A percentile compares a stretch with the other conserved stretches of the same genome.
Evolutionary conservation across 2,113 vertebrate genomes (phyloP).

Genomic region (Lipotes vexillifer): DNA sequence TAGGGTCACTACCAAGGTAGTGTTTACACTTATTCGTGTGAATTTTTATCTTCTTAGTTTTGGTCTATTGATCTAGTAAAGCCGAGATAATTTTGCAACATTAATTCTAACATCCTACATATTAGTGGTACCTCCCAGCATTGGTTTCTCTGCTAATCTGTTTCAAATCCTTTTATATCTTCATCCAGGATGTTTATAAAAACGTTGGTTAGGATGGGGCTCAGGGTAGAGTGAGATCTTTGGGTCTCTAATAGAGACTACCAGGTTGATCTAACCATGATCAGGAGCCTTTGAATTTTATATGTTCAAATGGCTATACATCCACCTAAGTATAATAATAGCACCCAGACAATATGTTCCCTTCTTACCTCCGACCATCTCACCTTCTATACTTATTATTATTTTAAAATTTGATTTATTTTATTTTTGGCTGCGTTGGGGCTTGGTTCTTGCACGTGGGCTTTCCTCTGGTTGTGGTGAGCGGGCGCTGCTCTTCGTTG

Average conservation of each 20-base stretch:
- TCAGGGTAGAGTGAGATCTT: neutral
- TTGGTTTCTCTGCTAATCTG: neutral
- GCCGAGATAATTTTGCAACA: neutral
- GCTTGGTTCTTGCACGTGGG: no score
- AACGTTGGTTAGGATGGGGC: neutral
- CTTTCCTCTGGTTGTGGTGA: no score
- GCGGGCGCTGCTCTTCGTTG: no score
- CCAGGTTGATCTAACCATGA: neutral
- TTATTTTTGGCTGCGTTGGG: no score
- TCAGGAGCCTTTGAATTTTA: neutral
- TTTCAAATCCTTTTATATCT: neutral
- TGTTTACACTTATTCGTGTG: neutral
- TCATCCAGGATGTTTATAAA: neutral
- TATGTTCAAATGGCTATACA: neutral
- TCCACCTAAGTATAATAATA: neutral
- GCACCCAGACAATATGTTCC: neutral
- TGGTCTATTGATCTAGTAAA: neutral
- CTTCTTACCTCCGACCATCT: neutral
- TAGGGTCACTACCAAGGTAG: neutral
- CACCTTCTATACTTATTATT: neutral
- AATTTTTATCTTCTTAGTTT: constrained; percentile 4
- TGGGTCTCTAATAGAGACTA: neutral
- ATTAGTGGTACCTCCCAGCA: neutral
- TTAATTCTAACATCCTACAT: neutral
- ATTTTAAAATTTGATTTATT: no score